Evolutionary conservation across 2,888 invertebrate species (phyloP), one percentile per base, ranked within the genome.

Genomic region (Iphiclides podalirius): DNA sequence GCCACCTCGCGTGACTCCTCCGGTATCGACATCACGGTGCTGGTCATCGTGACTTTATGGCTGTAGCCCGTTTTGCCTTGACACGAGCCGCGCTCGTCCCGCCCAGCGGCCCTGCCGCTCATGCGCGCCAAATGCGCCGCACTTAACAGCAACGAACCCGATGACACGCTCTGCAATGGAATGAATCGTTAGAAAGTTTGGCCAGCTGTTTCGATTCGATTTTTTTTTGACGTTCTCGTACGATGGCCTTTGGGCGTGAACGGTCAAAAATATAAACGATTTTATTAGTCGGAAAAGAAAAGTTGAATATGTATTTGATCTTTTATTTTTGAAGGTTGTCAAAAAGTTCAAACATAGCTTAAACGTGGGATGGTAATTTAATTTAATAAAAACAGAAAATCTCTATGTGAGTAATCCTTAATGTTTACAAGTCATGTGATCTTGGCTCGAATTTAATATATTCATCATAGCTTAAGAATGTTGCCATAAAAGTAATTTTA

Each of bases 61-160:
- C 75, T 76, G 60, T 77, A 80, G 55, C 78, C 78, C 53, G 80
- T 66, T 60, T 81, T 86, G 54, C 67, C 72, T 59, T 72, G 67
- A 69, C 87, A 72, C 67, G 71, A 59, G 55, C 75, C 60, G 70
- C 79, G 60, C 66, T 88, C 77, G 65, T 87, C 73, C 70, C 79
- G 64, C 57, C 65, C 66, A n/a, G 72, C 54, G 55, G 62, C 72
- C 55, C 66, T 72, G 38, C 88, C 90, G 60, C 90, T 89, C 74
- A 91, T 86, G 58, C 90, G 90, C 17, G 90, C 91, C 59, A 92
- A 82, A 79, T 95, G 94, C 35, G 94, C 95, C 53, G 95, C 94
- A 59, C 94, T 95, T 68, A 96, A 77, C 57, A 96, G 88, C 64
- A 95, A 78, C 52, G 95, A 95, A 57, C 95, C 95, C 55, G 95